Evolutionary conservation across 2,113 vertebrate genomes (phyloP), one percentile per base, ranked within the genome.

Genomic region (Oncorhynchus mykiss): DNA sequence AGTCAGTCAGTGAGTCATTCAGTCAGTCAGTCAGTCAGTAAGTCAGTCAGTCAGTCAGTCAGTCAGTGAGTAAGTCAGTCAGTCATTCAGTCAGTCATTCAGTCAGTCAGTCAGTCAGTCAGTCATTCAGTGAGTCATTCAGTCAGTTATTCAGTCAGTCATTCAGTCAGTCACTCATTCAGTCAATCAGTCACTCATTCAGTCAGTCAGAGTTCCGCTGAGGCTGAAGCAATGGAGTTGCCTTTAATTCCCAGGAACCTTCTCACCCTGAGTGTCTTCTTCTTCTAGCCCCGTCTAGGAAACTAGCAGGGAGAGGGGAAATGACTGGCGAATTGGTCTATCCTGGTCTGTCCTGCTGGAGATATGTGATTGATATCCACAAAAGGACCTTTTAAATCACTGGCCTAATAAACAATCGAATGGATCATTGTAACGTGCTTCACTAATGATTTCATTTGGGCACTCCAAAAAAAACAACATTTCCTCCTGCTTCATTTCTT

Each of bases 381-480:
- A 65, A 22, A 64, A 64, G 3, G n/a, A 29, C 25, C 24, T 3
- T 66, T 12, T 24, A 22, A 12, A 22, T 9, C 34, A 34, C 34
- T 8, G n/a, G n/a, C 60, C 12, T 24, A 64, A 7, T 24, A 64
- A 16, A 64, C 60, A 7, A 22, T 22, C 1, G 31, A 31, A 31
- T 31, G 22, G 18, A 62, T 31, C 4, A 31, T 6, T 34, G 51
- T 14, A 54, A 14, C 2, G 16, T 14, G 51, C 51, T 39, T 39
- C 51, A 54, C 31, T 76, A 75, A 80, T 82, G 78, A 78, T 68
- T 83, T 89, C 83, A 84, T 87, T 87, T 87, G 82, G 72, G 68
- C 87, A 81, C 86, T 78, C 75, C 57, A 20, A 51, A 22, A 16
- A 31, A 31, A 31, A 31, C 1, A n/a, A n/a, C 1, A 31, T 5